Base-by-base conservation (phyloP, 2,113 vertebrate genomes). In the Cisticola juncidis region DNA sequence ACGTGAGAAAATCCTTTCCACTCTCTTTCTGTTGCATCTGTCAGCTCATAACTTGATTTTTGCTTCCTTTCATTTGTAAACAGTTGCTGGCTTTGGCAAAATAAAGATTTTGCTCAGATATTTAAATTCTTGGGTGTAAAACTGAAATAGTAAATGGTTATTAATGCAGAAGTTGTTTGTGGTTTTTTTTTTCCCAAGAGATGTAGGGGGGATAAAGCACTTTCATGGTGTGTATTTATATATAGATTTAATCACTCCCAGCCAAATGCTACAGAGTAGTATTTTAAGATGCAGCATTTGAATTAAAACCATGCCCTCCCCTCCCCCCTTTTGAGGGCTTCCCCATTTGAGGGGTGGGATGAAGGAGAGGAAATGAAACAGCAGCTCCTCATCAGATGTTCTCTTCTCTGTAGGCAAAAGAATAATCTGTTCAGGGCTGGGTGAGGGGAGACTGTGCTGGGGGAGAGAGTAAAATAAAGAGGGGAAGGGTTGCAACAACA, bases 361-460 rank as follows among this genome's bases (percentile, higher is more conserved):
- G 70, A 76, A 84, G 78, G 60, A 84, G 65, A 79, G 93, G 94
- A 94, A 95, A 70, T 92, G 87, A 91, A 95, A 90, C n/a, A 47
- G 66, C 78, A 79, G n/a, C 73, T 91, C 70, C n/a, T 68, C 58
- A 9, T 95, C 70, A 94, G 89, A 84, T 71, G 53, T 79, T 90
- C 25, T 76, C 29, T 42, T 23, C 16, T 89, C 26, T 77, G 33
- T 33, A 56, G 48, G 21, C 54, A 31, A 54, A 47, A 48, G 31
- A 48, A 33, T 28, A 76, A 69, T 62, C 62, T 62, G 25, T 48
- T 77, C 31, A 48, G 56, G 87, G 40, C 40, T 38, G 47, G 11
- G 16, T 36, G 19, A 4, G 25, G 47, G 14, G 24, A 79, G 24
- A 38, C n/a, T 4, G 5, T 44, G 28, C n/a, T 38, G 23, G 0